Conservation (phyloP, 23 tunicate species). For the Halocynthia roretzi region DNA sequence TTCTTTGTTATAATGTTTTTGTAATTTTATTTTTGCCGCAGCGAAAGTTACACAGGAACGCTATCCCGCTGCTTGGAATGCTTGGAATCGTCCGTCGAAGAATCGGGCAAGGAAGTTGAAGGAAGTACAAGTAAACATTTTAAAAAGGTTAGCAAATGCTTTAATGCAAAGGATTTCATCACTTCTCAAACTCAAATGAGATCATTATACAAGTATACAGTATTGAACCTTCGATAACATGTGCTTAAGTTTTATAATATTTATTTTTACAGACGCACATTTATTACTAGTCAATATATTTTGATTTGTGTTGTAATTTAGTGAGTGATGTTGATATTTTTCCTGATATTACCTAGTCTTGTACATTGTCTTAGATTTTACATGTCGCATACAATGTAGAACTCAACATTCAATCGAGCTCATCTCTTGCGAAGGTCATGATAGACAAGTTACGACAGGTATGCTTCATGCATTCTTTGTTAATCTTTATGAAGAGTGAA, state of each 20-base stretch:
- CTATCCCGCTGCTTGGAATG: slow-evolving; percentile 45
- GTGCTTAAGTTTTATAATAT: too few species aligned
- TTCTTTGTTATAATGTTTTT: too few species aligned
- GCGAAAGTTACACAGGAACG: slow-evolving; percentile 42
- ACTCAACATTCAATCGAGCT: slow-evolving; percentile 50
- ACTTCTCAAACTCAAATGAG: too few species aligned
- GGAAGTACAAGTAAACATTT: slow-evolving; percentile 20
- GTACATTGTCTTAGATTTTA: slow-evolving; percentile 28
- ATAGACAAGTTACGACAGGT: slow-evolving; percentile 60
- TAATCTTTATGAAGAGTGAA: not conserved
- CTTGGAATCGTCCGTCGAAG: slow-evolving; percentile 30
- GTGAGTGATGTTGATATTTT: not conserved
- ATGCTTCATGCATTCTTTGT: not conserved
- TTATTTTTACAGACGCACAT: too few species aligned
- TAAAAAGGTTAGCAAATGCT: slow-evolving; percentile 7
- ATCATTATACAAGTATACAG: too few species aligned
- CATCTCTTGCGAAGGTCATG: slow-evolving; percentile 32
- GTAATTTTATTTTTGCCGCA: not conserved
- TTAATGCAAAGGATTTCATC: not conserved
- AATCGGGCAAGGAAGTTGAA: slow-evolving; percentile 6
- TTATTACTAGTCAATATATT: too few species aligned
- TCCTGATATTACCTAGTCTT: not conserved
- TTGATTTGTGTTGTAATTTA: too few species aligned
- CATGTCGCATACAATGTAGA: slow-evolving; percentile 57
- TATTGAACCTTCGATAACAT: too few species aligned